A percentile compares a stretch with the other conserved stretches of the same genome.
Conservation (phyloP, 2,888 invertebrate species). For the Nomada ferruginata region DNA sequence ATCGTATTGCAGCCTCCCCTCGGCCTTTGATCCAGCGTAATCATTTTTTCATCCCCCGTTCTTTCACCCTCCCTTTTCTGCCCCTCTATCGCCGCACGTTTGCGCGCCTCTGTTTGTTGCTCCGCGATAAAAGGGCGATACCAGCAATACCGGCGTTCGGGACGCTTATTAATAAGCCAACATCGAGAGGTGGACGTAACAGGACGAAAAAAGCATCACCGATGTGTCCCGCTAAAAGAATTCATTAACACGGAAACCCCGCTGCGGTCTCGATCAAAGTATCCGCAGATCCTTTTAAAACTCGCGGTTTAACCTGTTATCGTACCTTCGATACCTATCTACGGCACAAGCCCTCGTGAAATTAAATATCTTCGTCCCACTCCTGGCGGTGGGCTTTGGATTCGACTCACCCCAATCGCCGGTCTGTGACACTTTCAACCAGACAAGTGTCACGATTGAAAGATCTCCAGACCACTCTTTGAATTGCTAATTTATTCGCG, state of each 20-base stretch:
- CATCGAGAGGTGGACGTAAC: not conserved
- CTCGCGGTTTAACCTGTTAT: conserved; percentile 9
- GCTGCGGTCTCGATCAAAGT: conserved; percentile 36
- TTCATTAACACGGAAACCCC: conserved; percentile 42
- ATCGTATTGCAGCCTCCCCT: conserved; percentile 24
- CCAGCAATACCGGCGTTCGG: conserved; percentile 17
- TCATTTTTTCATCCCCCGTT: conserved; percentile 3
- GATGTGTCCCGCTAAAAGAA: conserved; percentile 35
- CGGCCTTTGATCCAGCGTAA: conserved; percentile 32
- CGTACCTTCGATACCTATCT: not conserved
- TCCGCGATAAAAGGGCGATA: conserved; percentile 14
- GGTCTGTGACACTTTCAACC: not conserved
- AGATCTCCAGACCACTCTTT: not conserved
- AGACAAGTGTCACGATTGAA: not conserved
- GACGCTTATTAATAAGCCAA: conserved; percentile 39
- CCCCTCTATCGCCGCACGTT: not conserved
- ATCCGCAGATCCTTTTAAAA: conserved; percentile 14
- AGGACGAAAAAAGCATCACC: conserved; percentile 6
- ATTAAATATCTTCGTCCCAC: not conserved
- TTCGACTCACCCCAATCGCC: not conserved
- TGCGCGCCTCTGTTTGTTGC: not conserved
- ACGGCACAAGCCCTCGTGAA: not conserved
- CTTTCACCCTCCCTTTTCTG: not conserved
- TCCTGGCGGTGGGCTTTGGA: not conserved
- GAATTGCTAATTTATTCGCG: not conserved